Percentiles rank a stretch among this genome's conserved stretches.
These are phyloP conservation scores for Megalops atlanticus DNA, from an alignment of 2,113 vertebrate genomes.

Conservation along the genomic window DNA sequence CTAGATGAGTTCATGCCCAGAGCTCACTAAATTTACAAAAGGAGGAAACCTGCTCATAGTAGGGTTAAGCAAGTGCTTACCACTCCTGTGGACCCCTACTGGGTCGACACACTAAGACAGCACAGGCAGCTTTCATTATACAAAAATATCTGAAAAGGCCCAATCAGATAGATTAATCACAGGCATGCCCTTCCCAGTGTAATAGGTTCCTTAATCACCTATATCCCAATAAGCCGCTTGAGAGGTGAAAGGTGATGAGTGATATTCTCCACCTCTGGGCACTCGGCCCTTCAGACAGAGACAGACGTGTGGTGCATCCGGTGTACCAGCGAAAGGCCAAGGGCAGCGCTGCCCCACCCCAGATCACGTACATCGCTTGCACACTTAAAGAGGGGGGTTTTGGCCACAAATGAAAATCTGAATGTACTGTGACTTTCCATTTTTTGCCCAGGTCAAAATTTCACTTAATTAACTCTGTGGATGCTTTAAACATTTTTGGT, in stretches of 20 bases:
- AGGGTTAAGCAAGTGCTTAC: background rate
- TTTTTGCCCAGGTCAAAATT: too few species aligned
- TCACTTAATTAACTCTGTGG: background rate
- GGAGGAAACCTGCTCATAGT: background rate
- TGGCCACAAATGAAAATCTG: too few species aligned
- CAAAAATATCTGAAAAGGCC: background rate
- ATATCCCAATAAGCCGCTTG: conserved; percentile 28
- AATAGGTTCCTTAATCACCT: background rate
- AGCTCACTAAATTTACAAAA: background rate
- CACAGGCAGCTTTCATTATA: background rate
- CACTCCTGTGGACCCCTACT: background rate
- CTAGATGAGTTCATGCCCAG: background rate
- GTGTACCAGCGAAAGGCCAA: conserved; percentile 52
- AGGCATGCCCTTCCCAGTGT: background rate
- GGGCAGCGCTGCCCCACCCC: conserved; percentile 29
- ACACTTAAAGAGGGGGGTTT: too few species aligned
- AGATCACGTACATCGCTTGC: background rate
- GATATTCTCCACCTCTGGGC: conserved; percentile 20
- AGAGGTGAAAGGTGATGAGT: conserved; percentile 48
- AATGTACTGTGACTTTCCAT: too few species aligned
- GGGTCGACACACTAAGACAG: background rate
- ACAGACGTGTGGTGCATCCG: conserved; percentile 39
- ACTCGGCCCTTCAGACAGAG: background rate
- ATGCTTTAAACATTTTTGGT: background rate
- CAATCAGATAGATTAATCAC: background rate